Conservation (phyloP, 2,797 vertebrate genomes). For the Darevskia mixta region DNA sequence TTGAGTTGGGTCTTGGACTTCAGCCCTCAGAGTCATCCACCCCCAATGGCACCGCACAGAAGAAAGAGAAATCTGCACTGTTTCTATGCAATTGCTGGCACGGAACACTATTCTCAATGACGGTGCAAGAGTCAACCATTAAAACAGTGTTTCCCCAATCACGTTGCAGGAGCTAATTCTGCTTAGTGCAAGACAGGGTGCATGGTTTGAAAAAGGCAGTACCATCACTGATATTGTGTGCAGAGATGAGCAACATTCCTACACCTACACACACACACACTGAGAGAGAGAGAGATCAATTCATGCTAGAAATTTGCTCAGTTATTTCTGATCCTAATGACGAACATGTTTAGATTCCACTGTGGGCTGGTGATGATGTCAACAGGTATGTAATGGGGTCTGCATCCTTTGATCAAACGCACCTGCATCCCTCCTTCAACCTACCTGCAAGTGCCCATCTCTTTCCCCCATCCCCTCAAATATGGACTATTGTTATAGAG, state of each 20-base stretch:
- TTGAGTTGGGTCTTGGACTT: neutral
- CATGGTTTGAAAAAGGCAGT: neutral
- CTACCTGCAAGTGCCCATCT: neutral
- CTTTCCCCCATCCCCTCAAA: neutral
- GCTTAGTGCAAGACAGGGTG: neutral
- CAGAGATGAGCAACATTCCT: neutral
- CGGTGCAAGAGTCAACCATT: neutral
- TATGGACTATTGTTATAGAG: neutral
- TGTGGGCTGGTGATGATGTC: neutral
- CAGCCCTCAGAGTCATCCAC: neutral
- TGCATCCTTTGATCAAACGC: neutral
- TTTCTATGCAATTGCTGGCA: neutral
- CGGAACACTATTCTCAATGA: neutral
- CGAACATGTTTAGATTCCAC: too few species aligned
- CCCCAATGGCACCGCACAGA: neutral
- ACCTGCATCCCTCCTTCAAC: too few species aligned
- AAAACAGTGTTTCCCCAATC: neutral
- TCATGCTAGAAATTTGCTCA: neutral
- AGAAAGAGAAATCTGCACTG: neutral
- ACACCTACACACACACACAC: neutral
- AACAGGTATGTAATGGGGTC: neutral
- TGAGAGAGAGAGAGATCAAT: neutral
- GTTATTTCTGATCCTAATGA: neutral
- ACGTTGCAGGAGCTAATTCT: neutral
- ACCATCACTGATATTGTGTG: neutral